Percentiles rank a stretch among this genome's conserved stretches.
phyloP scores from a whole-genome alignment of 1,140 invertebrate genomes.

The Chelonus insularis region DNA sequence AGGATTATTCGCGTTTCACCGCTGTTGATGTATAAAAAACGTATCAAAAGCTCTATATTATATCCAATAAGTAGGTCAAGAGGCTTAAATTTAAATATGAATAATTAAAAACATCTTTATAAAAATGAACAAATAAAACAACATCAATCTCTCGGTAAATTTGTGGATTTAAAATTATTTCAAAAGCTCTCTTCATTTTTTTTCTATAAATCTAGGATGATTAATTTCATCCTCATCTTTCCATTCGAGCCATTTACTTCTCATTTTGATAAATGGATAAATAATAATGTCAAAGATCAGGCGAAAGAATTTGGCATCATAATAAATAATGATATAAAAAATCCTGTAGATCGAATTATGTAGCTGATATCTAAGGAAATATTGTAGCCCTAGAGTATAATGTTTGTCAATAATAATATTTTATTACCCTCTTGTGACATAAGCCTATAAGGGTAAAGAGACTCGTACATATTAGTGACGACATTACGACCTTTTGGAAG shows the following conservation, averaged over 20 bases:
- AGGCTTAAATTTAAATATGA: too few species aligned
- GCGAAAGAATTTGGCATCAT: background rate
- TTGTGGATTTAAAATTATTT: too few species aligned
- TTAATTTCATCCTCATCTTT: background rate
- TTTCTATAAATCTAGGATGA: constrained; percentile 7
- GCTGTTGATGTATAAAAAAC: too few species aligned
- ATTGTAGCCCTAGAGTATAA: background rate
- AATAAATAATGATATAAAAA: constrained; percentile 6
- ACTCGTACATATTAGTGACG: background rate
- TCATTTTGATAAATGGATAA: constrained; percentile 11
- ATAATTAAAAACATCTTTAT: too few species aligned
- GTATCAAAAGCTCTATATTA: too few species aligned
- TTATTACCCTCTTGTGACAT: constrained; percentile 9
- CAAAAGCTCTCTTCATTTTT: constrained; percentile 1
- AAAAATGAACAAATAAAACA: too few species aligned
- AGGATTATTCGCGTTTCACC: too few species aligned
- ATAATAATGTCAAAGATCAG: constrained; percentile 1
- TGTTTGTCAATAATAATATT: constrained; percentile 6
- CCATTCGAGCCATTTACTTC: constrained; percentile 3
- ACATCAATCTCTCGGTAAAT: too few species aligned
- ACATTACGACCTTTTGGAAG: too few species aligned
- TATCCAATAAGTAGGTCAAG: too few species aligned
- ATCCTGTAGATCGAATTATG: background rate
- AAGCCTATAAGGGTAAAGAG: background rate
- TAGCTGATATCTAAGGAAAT: background rate